These are phyloP conservation scores for Tenthredo distinguenda DNA, from an alignment of 2,888 invertebrate species.

Conservation along the genomic window DNA sequence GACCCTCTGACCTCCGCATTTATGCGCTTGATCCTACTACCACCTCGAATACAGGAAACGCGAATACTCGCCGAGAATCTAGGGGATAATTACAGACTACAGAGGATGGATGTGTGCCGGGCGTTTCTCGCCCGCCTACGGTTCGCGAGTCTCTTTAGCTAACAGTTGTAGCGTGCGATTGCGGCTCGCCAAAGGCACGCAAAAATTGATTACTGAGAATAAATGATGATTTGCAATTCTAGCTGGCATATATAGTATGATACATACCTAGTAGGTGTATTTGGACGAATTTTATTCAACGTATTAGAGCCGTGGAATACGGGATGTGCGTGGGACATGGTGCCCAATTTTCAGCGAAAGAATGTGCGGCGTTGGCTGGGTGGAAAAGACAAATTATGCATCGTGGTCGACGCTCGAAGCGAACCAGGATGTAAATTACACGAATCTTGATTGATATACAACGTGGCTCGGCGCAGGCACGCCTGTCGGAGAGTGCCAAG, in stretches of 20 bases:
- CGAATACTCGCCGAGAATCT: slow-evolving; percentile 8
- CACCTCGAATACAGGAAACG: slow-evolving; percentile 33
- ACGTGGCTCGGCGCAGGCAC: slow-evolving; percentile 44
- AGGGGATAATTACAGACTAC: slow-evolving; percentile 72
- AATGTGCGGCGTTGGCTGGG: slow-evolving; percentile 31
- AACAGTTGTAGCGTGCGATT: not conserved
- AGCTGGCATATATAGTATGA: not conserved
- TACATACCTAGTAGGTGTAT: not conserved
- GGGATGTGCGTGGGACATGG: not conserved
- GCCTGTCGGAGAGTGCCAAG: slow-evolving; percentile 53
- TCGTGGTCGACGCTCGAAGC: slow-evolving; percentile 33
- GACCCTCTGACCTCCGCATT: slow-evolving; percentile 10
- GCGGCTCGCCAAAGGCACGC: not conserved
- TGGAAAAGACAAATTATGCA: slow-evolving; percentile 49
- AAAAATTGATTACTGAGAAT: not conserved
- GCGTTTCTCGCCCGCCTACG: slow-evolving; percentile 60
- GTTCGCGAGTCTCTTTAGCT: not conserved
- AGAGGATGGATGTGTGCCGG: slow-evolving; percentile 73
- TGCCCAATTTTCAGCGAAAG: slow-evolving; percentile 41
- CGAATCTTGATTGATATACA: slow-evolving; percentile 53
- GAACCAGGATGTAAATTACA: slow-evolving; percentile 52
- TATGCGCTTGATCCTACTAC: slow-evolving; percentile 11
- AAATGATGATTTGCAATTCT: not conserved
- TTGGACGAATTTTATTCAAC: not conserved
- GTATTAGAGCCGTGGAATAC: slow-evolving; percentile 5